Evolutionary conservation across 2,113 vertebrate species (phyloP).

Genomic region (Takifugu bimaculatus): DNA sequence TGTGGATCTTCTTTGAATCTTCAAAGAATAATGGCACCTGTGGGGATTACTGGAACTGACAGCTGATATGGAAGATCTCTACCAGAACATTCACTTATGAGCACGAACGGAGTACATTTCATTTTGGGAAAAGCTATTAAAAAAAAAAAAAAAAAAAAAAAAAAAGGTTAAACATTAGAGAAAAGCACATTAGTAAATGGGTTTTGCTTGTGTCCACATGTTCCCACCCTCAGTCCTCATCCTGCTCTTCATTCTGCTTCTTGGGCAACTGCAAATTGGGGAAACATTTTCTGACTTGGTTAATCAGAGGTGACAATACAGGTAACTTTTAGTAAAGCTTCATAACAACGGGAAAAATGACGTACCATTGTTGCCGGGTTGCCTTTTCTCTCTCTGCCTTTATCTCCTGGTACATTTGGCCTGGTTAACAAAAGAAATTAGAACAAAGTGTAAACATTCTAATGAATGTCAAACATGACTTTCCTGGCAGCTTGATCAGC

Average conservation of each 20-base stretch:
- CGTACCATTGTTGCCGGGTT: constrained; percentile 55
- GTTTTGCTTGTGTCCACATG: not conserved
- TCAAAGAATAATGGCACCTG: too few relatives aligned
- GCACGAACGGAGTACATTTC: too few relatives aligned
- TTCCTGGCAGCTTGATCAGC: not conserved
- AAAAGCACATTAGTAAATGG: too few relatives aligned
- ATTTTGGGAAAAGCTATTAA: too few relatives aligned
- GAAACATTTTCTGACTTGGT: not conserved
- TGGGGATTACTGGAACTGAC: too few relatives aligned
- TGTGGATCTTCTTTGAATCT: too few relatives aligned
- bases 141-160: too few relatives aligned
- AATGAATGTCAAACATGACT: not conserved
- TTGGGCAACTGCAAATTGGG: constrained; percentile 60
- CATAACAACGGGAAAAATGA: not conserved
- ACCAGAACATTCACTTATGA: too few relatives aligned
- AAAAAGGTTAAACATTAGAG: too few relatives aligned
- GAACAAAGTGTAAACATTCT: not conserved
- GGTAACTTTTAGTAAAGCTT: not conserved
- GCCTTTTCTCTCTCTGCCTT: constrained; percentile 53
- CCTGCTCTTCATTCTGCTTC: constrained; percentile 74
- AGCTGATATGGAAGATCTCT: too few relatives aligned
- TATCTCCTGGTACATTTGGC: constrained; percentile 54
- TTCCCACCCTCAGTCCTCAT: constrained; percentile 62
- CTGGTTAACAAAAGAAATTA: constrained; percentile 23
- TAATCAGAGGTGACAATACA: constrained; percentile 3